A percentile compares a stretch with the other conserved stretches of the same genome.
Conservation (phyloP, 92 coral and sea anemone genomes). For the Porites evermanni region DNA sequence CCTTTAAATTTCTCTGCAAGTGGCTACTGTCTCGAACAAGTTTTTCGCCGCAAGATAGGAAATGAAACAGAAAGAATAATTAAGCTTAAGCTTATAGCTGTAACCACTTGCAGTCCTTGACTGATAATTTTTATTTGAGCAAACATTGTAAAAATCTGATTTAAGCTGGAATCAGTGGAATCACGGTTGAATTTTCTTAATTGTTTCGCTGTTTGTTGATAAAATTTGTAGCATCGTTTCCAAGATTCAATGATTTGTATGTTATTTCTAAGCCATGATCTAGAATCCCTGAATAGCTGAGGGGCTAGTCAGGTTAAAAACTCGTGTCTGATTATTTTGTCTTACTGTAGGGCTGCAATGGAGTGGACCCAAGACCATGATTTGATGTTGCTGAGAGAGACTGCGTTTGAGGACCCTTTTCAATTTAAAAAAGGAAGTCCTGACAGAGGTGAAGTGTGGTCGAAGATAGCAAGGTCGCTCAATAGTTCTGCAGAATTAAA, state of each 20-base stretch:
- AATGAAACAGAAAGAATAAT: background rate
- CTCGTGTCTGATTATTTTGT: too few species aligned
- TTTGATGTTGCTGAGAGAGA: conserved; percentile 35
- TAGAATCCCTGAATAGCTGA: conserved; percentile 5
- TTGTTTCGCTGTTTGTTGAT: too few species aligned
- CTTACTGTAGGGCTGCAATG: conserved; percentile 19
- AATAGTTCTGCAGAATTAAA: conserved; percentile 34
- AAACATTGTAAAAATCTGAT: background rate
- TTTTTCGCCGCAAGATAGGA: too few species aligned
- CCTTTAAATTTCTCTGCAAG: too few species aligned
- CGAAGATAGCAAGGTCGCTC: conserved; percentile 36
- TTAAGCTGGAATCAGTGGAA: conserved; percentile 7
- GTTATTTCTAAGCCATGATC: too few species aligned
- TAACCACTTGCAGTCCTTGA: background rate
- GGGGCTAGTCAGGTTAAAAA: background rate
- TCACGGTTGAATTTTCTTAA: too few species aligned
- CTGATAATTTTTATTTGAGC: background rate
- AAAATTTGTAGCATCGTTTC: too few species aligned
- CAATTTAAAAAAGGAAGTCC: conserved; percentile 50
- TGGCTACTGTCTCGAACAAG: too few species aligned
- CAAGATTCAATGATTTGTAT: too few species aligned
- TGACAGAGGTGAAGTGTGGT: conserved; percentile 58
- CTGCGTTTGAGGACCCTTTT: conserved; percentile 34
- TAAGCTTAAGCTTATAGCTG: too few species aligned
- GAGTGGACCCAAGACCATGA: conserved; percentile 50